phyloP scores from a whole-genome alignment of 2,888 invertebrate species.

The Ichneumon xanthorius region DNA sequence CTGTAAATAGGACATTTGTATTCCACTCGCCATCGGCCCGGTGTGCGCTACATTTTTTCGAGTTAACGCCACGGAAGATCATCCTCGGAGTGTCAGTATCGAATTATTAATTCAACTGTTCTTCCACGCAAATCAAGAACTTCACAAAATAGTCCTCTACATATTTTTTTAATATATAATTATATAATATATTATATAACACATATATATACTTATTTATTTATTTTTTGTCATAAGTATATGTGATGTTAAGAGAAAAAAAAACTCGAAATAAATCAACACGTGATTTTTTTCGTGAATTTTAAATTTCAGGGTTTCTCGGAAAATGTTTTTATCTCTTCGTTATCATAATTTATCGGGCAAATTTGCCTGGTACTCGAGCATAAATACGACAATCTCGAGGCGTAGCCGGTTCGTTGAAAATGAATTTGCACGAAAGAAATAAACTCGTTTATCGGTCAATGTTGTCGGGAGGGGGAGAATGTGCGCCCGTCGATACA shows the following conservation, averaged over 20 bases:
- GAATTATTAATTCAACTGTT: neutral
- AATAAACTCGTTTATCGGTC: slow-evolving; percentile 36
- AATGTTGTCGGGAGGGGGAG: neutral
- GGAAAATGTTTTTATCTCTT: neutral
- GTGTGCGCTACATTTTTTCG: neutral
- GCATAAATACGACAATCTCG: neutral
- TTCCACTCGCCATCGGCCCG: neutral
- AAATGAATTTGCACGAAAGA: slow-evolving; percentile 11
- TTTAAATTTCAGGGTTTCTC: neutral
- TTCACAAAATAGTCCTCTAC: too few species aligned
- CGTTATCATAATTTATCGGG: neutral
- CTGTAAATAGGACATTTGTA: neutral
- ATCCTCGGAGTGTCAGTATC: neutral
- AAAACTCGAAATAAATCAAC: too few species aligned
- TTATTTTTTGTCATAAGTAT: too few species aligned
- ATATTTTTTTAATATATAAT: too few species aligned
- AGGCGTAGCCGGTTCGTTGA: neutral
- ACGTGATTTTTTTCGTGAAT: too few species aligned
- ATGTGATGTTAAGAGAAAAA: too few species aligned
- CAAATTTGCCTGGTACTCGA: neutral
- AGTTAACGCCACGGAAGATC: neutral
- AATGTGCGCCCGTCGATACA: neutral
- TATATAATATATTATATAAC: too few species aligned
- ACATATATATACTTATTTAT: too few species aligned
- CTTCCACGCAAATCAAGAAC: neutral